Evolutionary conservation across 2,113 vertebrate species (phyloP).

Genomic region (Ammodytes dubius): DNA sequence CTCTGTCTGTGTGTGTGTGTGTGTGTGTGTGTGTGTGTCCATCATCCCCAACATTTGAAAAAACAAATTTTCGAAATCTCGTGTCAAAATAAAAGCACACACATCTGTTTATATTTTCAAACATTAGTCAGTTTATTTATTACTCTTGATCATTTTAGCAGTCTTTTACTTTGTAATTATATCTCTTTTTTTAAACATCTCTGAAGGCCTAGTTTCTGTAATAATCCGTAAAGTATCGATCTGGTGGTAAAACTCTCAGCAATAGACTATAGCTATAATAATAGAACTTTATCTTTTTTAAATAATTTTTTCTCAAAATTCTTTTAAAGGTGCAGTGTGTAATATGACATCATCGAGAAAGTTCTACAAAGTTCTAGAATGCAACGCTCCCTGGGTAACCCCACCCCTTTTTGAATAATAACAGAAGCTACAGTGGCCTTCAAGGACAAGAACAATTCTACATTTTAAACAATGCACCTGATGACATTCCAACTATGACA

Average conservation of each 20-base stretch:
- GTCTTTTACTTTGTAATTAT: constrained; percentile 73
- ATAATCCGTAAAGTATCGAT: constrained; percentile 88
- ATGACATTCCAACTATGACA: too few species aligned
- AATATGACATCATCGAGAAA: too few species aligned
- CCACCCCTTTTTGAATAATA: too few species aligned
- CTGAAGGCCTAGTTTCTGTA: constrained; percentile 72
- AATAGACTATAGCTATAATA: constrained; percentile 78
- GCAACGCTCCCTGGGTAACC: too few species aligned
- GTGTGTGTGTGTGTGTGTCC: too few species aligned
- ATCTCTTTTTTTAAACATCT: constrained; percentile 43
- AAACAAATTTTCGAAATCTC: background rate
- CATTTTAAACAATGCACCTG: too few species aligned
- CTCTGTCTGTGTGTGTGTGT: too few species aligned
- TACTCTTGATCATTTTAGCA: constrained; percentile 92
- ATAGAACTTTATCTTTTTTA: constrained; percentile 80
- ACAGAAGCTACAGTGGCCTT: too few species aligned
- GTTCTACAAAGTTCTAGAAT: too few species aligned
- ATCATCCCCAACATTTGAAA: constrained; percentile 10
- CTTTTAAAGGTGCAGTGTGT: constrained; percentile 70
- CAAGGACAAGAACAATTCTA: too few species aligned
- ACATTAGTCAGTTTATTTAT: constrained; percentile 96
- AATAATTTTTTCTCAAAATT: constrained; percentile 77
- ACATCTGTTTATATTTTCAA: constrained; percentile 84
- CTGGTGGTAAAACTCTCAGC: constrained; percentile 89
- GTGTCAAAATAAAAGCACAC: constrained; percentile 76